Base-by-base conservation (phyloP, 2,888 invertebrate genomes). In the Volucella bombylans region DNA sequence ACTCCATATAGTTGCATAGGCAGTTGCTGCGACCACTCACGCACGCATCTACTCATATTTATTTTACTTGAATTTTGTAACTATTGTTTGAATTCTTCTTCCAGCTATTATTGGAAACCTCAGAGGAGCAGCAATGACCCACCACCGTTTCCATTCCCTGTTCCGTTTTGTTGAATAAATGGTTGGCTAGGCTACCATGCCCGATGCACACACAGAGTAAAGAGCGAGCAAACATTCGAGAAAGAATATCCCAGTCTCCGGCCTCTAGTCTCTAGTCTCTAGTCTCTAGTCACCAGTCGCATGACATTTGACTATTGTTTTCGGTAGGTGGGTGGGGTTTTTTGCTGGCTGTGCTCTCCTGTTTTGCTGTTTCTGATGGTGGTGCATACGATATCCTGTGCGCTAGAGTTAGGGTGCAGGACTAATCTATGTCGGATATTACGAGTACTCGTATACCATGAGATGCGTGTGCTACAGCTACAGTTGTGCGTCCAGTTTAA, bases 351-450 rank as follows among this genome's bases (percentile, higher is more conserved):
- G 0, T 31, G 31, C 31, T 31, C 31, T 31, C 31, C n/a, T 61
- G 57, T 38, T 38, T 12, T 77, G 68, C 68, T 73, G 57, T 68
- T 68, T 59, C 52, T 71, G 71, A 38, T 64, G 65, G 59, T 64
- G 57, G 31, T 85, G 76, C 68, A 77, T 72, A 81, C 77, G 85
- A 85, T 85, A 81, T 72, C 62, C 71, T 67, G 15, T 64, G 47
- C 59, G 76, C 72, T 85, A 76, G 83, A 64, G 62, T 72, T n/a
- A n/a, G 77, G 76, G 77, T 77, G 68, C 67, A 77, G 67, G 72
- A 80, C 67, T 82, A 87, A 87, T 87, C 87, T 87, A 86, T 82
- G 85, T 67, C 82, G 87, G 87, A 86, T 82, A 87, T 87, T 80
- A 83, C 31, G 31, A 6, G 6, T 6, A 82, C 6, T 4, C 0